A percentile compares a stretch with the other conserved stretches of the same genome.
Conservation (phyloP, 2,113 vertebrate genomes). For the Heteronetta atricapilla region DNA sequence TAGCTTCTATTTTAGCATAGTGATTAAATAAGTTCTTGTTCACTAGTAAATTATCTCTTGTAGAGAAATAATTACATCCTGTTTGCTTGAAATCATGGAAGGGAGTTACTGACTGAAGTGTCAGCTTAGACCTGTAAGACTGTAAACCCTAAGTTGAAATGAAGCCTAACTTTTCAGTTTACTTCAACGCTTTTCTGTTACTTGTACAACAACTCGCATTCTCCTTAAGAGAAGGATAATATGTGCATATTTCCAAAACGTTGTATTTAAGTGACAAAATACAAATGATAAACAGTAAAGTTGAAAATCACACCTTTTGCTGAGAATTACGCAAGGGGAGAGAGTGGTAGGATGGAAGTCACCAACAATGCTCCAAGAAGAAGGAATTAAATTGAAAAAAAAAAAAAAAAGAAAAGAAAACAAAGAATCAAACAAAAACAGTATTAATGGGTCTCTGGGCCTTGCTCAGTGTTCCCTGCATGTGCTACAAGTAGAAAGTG, state of each 20-base stretch:
- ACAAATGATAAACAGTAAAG: background rate
- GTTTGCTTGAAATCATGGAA: background rate
- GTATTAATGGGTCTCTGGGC: background rate
- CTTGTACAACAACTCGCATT: background rate
- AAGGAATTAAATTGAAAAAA: background rate
- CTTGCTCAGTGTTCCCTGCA: background rate
- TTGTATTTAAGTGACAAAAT: background rate
- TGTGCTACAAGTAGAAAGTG: background rate
- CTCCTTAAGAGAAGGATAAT: background rate
- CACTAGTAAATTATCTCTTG: background rate
- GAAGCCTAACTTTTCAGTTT: background rate
- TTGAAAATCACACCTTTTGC: background rate
- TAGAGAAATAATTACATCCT: background rate
- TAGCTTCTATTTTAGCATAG: background rate
- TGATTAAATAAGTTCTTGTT: background rate
- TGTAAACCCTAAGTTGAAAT: background rate
- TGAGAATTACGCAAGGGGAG: background rate
- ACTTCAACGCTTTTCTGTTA: background rate
- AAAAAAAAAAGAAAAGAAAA: background rate
- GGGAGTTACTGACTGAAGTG: background rate
- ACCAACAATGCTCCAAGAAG: background rate
- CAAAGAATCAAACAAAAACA: background rate
- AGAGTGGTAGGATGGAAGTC: background rate
- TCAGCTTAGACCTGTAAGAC: background rate
- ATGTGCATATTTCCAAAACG: background rate